Conservation (phyloP, 2,888 invertebrate genomes). For the Spisula subtruncata region DNA sequence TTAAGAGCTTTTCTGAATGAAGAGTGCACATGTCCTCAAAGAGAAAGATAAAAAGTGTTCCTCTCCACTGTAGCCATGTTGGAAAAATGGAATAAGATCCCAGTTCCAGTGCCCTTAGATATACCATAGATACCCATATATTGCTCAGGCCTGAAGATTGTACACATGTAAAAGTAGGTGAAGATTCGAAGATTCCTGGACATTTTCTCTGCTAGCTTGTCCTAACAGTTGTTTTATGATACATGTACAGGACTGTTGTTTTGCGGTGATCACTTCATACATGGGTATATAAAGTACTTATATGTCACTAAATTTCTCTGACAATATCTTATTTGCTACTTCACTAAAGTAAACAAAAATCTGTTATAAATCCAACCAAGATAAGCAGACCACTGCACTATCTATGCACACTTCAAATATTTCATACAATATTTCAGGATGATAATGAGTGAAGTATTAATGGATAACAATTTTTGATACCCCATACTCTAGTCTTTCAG, state of each 20-base stretch:
- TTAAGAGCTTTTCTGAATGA: too few relatives aligned
- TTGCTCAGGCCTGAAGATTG: too few relatives aligned
- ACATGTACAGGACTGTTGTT: not conserved
- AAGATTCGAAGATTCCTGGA: too few relatives aligned
- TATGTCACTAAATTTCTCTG: not conserved
- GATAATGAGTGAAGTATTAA: not conserved
- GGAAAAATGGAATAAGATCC: too few relatives aligned
- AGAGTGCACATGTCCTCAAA: too few relatives aligned
- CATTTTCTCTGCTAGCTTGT: too few relatives aligned
- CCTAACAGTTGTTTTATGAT: not conserved
- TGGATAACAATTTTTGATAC: not conserved
- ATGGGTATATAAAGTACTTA: not conserved
- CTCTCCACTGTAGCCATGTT: too few relatives aligned
- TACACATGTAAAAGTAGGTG: too few relatives aligned
- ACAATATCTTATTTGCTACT: not conserved
- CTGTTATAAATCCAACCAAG: not conserved
- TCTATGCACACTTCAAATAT: not conserved
- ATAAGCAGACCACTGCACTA: not conserved
- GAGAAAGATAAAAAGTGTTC: too few relatives aligned
- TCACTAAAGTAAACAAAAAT: not conserved
- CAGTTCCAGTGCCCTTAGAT: too few relatives aligned
- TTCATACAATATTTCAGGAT: not conserved
- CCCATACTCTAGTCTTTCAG: too few relatives aligned
- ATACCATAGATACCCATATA: too few relatives aligned
- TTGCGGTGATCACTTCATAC: not conserved